phyloP scores from a whole-genome alignment of 2,888 invertebrate species.

The Automeris io region DNA sequence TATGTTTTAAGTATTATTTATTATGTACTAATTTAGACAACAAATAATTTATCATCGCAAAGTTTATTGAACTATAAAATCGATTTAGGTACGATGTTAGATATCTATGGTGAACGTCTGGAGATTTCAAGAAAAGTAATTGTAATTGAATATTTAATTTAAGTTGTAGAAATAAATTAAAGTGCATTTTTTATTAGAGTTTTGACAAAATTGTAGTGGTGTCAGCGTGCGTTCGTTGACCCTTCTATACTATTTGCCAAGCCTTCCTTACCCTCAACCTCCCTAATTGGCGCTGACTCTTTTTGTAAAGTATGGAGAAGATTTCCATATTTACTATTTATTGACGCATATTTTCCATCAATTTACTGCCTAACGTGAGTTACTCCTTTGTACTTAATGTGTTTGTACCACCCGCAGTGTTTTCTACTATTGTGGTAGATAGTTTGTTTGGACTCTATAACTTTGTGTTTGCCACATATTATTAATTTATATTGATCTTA shows the following conservation, averaged over 20 bases:
- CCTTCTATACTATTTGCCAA: constrained; percentile 18
- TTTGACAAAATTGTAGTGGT: no score
- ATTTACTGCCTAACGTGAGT: constrained; percentile 27
- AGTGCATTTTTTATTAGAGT: no score
- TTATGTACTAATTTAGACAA: no score
- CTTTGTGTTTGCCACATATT: neutral
- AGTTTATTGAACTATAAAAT: no score
- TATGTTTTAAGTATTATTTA: no score
- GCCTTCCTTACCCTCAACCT: constrained; percentile 26
- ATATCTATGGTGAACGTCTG: no score
- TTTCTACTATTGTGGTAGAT: constrained; percentile 13
- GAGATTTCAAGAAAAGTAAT: no score
- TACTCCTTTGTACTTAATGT: constrained; percentile 18
- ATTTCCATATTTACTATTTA: constrained; percentile 19
- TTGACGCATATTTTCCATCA: constrained; percentile 19
- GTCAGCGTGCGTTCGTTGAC: constrained; percentile 49
- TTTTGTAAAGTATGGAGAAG: constrained; percentile 17
- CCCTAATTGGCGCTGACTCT: constrained; percentile 44
- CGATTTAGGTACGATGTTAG: no score
- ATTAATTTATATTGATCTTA: no score
- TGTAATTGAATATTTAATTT: no score
- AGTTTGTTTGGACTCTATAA: neutral
- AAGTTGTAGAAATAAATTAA: constrained; percentile 52
- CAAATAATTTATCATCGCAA: no score
- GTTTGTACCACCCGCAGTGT: constrained; percentile 17